phyloP scores from a whole-genome alignment of 92 coral and sea anemone species.

The Phymanthus crucifer region DNA sequence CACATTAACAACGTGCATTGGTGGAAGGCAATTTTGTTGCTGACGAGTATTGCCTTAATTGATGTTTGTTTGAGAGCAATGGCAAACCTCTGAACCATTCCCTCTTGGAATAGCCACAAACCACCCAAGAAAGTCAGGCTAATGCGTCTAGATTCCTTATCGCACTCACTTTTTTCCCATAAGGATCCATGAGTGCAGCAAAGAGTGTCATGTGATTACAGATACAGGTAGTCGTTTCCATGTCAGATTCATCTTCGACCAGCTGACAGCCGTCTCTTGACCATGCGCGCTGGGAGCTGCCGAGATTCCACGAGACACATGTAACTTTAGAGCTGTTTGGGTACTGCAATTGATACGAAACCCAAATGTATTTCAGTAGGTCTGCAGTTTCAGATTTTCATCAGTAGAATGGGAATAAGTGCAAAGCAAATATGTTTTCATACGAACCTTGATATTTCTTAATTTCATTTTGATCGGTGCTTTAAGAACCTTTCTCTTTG shows the following conservation, averaged over 20 bases:
- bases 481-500: conserved; percentile 18
- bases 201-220: conserved; percentile 61
- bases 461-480: conserved; percentile 38
- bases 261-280: conserved; percentile 55
- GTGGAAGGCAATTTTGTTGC: no score
- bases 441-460: conserved; percentile 33
- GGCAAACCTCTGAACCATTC: no score
- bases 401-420: not conserved
- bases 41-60: no score
- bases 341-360: not conserved
- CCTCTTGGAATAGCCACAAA: not conserved
- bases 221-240: conserved; percentile 40
- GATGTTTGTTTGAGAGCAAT: no score
- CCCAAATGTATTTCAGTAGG: no score
- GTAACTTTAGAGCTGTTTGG: conserved; percentile 19
- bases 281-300: conserved; percentile 27
- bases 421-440: not conserved
- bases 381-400: no score
- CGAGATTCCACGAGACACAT: conserved; percentile 57
- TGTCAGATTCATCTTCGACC: conserved; percentile 33
- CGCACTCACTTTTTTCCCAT: conserved; percentile 10
- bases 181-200: conserved; percentile 53
- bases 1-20: no score
- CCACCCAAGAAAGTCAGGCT: not conserved
- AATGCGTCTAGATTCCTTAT: not conserved